A percentile compares a stretch with the other conserved stretches of the same genome.
phyloP scores from a whole-genome alignment of 37 sponge, comb jelly and placozoan species.

The Geodia barretti region DNA sequence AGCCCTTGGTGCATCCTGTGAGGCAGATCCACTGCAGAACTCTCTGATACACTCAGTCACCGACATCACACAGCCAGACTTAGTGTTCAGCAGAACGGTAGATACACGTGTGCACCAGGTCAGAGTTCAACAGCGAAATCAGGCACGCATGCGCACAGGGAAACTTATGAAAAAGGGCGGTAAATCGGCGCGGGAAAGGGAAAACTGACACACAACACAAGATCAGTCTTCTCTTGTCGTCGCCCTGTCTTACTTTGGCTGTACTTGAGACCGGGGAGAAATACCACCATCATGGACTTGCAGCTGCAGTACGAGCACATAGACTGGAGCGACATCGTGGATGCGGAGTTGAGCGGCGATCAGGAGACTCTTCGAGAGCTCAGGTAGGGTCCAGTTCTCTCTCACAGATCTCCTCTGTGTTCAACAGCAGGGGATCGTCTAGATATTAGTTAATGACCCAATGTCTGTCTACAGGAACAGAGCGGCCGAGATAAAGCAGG shows the following conservation, averaged over 20 bases:
- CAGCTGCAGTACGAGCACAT: conserved; percentile 53
- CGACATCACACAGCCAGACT: background rate
- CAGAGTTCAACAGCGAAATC: background rate
- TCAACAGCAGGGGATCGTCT: too few relatives aligned
- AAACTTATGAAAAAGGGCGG: conserved; percentile 21
- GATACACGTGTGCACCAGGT: background rate
- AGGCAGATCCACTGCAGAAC: background rate
- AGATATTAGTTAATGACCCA: too few relatives aligned
- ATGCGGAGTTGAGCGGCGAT: conserved; percentile 75
- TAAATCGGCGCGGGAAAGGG: background rate
- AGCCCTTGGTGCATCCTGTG: background rate
- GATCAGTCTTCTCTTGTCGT: background rate
- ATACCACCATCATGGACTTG: background rate
- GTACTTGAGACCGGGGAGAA: background rate
- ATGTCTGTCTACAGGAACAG: conserved; percentile 7
- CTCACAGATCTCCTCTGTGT: background rate
- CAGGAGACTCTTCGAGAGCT: conserved; percentile 32
- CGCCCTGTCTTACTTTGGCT: too few relatives aligned
- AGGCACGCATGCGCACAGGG: background rate
- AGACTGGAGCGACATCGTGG: conserved; percentile 82
- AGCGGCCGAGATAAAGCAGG: background rate
- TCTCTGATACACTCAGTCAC: background rate
- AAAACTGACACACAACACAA: too few relatives aligned
- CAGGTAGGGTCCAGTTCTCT: conserved; percentile 33
- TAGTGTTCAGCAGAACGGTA: too few relatives aligned